Percentiles rank a stretch among this genome's conserved stretches.
phyloP scores from a whole-genome alignment of 2,113 vertebrate species.

The Gallinago undulata region DNA sequence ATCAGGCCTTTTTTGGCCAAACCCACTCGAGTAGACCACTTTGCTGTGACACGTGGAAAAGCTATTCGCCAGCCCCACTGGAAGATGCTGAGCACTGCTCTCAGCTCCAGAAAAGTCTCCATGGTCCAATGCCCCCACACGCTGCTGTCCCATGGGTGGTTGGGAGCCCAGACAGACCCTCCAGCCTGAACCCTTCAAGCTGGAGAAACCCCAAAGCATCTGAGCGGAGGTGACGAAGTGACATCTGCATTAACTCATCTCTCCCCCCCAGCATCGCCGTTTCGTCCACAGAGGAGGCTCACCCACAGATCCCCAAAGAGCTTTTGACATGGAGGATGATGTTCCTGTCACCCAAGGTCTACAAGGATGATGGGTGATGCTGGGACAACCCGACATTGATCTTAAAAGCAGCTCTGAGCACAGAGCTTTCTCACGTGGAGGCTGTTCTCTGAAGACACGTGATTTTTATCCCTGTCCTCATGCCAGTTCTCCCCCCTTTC shows the following conservation, averaged over 20 bases:
- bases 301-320: background rate
- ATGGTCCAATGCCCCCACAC: fast-evolving
- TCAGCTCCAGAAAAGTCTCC: background rate
- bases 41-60: background rate
- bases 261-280: fast-evolving
- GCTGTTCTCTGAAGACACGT: background rate
- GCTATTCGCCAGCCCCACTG: background rate
- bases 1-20: background rate
- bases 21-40: background rate
- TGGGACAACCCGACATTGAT: background rate
- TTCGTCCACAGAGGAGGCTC: background rate
- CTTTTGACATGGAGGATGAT: background rate
- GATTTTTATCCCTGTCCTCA: background rate
- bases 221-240: background rate
- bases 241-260: background rate
- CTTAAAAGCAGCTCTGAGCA: background rate
- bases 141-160: background rate
- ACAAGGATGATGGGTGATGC: background rate
- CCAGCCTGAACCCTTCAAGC: background rate
- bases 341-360: background rate
- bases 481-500: background rate
- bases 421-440: background rate
- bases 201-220: fast-evolving
- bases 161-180: background rate
- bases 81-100: background rate